Base-by-base conservation (phyloP, 2,888 invertebrate species). In the Aspidiotus rigidus region DNA sequence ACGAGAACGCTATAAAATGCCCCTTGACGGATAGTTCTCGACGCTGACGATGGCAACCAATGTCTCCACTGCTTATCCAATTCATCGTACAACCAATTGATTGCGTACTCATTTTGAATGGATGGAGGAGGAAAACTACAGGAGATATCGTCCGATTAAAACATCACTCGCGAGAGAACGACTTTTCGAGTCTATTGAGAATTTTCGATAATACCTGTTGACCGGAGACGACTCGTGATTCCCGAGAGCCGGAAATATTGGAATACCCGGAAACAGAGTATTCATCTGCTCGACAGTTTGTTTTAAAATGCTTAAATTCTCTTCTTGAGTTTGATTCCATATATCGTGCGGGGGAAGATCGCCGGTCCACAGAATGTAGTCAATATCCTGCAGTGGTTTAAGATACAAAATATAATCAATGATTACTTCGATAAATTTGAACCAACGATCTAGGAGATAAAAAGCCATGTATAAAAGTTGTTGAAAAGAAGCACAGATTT, bases 151-250 rank as follows among this genome's bases (percentile, higher is more conserved):
- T 28, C 28, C 28, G 28, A 28, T 28, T 28, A 28, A n/a, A n/a
- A 28, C 5, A 28, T 28, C 28, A 28, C 28, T 28, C 28, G 28
- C 28, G 1, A 1, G 28, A 28, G 28, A 28, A 28, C 28, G 28
- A 28, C 1, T 63, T 49, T 49, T 28, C 40, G 7, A 11, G 9
- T 10, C 16, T 11, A 39, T 61, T 2, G 15, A 61, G 7, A 42
- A 62, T 49, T n/a, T 44, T 8, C 15, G 17, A 40, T 16, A 55
- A 73, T 74, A 90, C 92, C 91, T 91, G 77, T 97, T 95, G 0
- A 94, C 94, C 9, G 97, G 97, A 7, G 92, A 90, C 72, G 93
- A 89, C 80, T 98, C 97, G 76, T 98, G 98, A 79, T 98, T 98
- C 5, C 98, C 98, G 7, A 98, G 81, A 0, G 95, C 91, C 11